Evolutionary conservation across 2,113 vertebrate species (phyloP), one percentile per base, ranked within the genome.

Genomic region (Forbesichthys papilliferus): DNA sequence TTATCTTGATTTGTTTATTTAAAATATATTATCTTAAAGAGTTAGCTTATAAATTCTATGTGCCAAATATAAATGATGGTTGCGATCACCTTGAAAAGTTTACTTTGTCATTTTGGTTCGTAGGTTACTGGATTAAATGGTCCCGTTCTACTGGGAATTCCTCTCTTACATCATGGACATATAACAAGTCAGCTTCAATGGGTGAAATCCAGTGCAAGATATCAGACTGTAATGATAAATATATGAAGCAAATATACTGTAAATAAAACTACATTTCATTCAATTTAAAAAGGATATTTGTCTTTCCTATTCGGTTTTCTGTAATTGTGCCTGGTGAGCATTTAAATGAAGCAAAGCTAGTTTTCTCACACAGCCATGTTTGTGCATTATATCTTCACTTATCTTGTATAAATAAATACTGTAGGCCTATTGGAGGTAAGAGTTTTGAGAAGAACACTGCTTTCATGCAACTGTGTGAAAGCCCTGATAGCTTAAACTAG

Each of bases 201-300:
- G 66, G 69, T 80, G 73, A 84, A 78, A 75, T 54, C 71, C 77
- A 76, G 77, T 73, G 74, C 79, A 86, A 87, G 36, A 42, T 42
- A 42, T 42, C 36, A 42, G 36, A 42, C 36, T 42, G 36, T 42
- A 42, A 42, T 42, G 36, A 42, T 42, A 6, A 42, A 42, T 42
- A 4, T 42, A 6, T 42, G 7, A 42, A 42, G 36, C 36, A 42
- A 27, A 42, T 42, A 42, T 42, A 42, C 5, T 42, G 36, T 42
- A 42, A 42, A 42, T 42, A 42, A 42, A 42, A 42, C 36, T 42
- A 5, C 36, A 42, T 42, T 42, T 8, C 1, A 42, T 5, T 42
- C 36, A 5, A 8, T 42, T 42, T 42, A 42, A 42, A 42, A 42
- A 6, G 7, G 36, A 8, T 6, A 42, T 42, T 6, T 42, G 7